These are phyloP conservation scores for Brenthis hecate DNA, from an alignment of 2,888 invertebrate genomes.

Conservation along the genomic window DNA sequence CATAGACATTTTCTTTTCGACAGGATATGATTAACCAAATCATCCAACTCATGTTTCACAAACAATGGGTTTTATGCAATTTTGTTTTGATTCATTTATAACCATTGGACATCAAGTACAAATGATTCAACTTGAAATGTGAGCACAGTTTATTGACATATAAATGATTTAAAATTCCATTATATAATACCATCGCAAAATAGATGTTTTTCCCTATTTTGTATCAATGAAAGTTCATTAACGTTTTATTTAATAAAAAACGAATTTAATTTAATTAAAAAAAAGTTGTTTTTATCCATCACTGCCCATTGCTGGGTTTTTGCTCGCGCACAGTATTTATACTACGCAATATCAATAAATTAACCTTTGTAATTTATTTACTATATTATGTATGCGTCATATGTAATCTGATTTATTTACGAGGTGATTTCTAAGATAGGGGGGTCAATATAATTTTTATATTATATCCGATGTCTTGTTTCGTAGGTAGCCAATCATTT, in stretches of 20 bases:
- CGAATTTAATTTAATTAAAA: not conserved
- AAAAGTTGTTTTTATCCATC: not conserved
- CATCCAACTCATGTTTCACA: constrained; percentile 59
- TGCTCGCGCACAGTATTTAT: too few species aligned
- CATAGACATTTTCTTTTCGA: constrained; percentile 39
- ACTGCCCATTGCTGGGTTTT: too few species aligned
- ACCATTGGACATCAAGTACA: constrained; percentile 33
- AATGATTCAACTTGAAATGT: constrained; percentile 45
- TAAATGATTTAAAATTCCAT: constrained; percentile 27
- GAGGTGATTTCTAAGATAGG: too few species aligned
- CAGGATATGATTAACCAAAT: constrained; percentile 62
- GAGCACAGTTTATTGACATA: constrained; percentile 42
- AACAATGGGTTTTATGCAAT: constrained; percentile 52
- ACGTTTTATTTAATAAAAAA: constrained; percentile 27
- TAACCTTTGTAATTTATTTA: too few species aligned
- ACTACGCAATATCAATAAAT: too few species aligned
- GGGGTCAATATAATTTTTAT: too few species aligned
- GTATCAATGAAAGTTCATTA: constrained; percentile 40
- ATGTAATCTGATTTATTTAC: too few species aligned
- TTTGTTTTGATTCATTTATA: constrained; percentile 41
- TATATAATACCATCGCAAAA: constrained; percentile 35
- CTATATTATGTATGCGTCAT: too few species aligned
- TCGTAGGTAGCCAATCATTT: not conserved
- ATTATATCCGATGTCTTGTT: too few species aligned
- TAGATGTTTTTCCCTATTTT: constrained; percentile 30